A percentile compares a stretch with the other conserved stretches of the same genome.
Conservation (phyloP, 2,888 invertebrate genomes). For the Rhaphigaster nebulosa region DNA sequence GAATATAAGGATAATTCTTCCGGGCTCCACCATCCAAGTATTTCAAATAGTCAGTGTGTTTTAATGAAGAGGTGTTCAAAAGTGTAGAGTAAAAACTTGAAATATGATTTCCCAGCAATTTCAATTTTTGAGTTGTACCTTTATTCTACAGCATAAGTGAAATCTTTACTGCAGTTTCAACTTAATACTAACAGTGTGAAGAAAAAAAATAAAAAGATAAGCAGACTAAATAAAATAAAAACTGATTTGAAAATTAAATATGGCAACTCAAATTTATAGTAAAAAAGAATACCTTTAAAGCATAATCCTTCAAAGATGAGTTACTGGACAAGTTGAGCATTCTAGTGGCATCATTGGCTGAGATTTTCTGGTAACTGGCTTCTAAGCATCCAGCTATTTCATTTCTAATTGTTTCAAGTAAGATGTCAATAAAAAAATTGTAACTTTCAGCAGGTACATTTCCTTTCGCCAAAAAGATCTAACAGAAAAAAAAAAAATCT, state of each 20-base stretch:
- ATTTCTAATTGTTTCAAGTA: constrained; percentile 93
- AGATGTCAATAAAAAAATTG: constrained; percentile 95
- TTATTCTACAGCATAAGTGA: no score
- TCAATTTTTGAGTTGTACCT: no score
- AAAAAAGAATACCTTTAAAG: constrained; percentile 75
- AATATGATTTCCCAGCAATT: no score
- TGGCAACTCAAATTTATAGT: not conserved
- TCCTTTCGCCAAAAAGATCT: constrained; percentile 80
- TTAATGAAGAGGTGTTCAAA: no score
- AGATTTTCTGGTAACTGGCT: constrained; percentile 93
- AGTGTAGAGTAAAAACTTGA: no score
- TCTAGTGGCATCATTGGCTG: constrained; percentile 87
- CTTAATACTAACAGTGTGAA: no score
- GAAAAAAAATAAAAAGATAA: constrained; percentile 35
- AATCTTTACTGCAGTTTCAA: no score
- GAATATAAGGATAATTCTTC: no score
- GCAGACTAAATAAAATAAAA: constrained; percentile 53
- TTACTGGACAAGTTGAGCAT: constrained; percentile 87
- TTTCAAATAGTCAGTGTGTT: no score
- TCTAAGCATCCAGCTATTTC: constrained; percentile 98
- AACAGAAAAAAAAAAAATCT: constrained; percentile 66
- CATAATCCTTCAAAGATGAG: constrained; percentile 85
- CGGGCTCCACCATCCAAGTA: no score
- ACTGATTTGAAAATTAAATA: not conserved
- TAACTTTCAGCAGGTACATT: constrained; percentile 97